These are phyloP conservation scores for Syrmaticus mikado DNA, from an alignment of 2,113 vertebrate species.

Conservation along the genomic window DNA sequence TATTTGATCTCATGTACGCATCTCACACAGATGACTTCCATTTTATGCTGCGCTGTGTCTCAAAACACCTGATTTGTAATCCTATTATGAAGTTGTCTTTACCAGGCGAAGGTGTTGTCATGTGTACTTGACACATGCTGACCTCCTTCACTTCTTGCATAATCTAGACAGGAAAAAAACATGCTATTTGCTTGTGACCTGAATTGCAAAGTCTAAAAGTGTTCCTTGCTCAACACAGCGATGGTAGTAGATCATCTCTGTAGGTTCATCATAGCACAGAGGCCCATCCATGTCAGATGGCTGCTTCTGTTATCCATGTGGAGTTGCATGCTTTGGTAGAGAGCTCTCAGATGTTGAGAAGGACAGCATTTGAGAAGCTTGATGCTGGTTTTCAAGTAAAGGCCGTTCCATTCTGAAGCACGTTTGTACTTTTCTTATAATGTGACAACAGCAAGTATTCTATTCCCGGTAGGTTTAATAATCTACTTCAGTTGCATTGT, in stretches of 20 bases:
- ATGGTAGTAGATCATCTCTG: not conserved
- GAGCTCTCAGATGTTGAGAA: no score
- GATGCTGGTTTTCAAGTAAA: not conserved
- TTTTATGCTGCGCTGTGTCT: not conserved
- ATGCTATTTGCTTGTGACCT: not conserved
- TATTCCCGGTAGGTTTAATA: not conserved
- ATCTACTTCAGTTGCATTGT: not conserved
- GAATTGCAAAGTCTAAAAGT: not conserved
- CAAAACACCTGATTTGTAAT: not conserved
- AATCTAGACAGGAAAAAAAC: fast-evolving
- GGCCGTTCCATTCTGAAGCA: not conserved
- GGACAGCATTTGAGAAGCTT: not conserved
- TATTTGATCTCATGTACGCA: fast-evolving
- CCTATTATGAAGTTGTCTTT: not conserved
- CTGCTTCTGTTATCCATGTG: not conserved
- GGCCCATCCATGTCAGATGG: not conserved
- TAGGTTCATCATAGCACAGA: not conserved
- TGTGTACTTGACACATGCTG: not conserved
- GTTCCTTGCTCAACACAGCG: not conserved
- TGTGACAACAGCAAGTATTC: not conserved
- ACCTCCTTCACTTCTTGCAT: not conserved
- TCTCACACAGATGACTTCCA: not conserved
- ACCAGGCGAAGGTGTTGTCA: not conserved
- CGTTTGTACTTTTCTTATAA: not conserved
- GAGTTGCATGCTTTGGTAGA: not conserved